phyloP scores from a whole-genome alignment of 2,113 vertebrate genomes.

The Scomber scombrus region DNA sequence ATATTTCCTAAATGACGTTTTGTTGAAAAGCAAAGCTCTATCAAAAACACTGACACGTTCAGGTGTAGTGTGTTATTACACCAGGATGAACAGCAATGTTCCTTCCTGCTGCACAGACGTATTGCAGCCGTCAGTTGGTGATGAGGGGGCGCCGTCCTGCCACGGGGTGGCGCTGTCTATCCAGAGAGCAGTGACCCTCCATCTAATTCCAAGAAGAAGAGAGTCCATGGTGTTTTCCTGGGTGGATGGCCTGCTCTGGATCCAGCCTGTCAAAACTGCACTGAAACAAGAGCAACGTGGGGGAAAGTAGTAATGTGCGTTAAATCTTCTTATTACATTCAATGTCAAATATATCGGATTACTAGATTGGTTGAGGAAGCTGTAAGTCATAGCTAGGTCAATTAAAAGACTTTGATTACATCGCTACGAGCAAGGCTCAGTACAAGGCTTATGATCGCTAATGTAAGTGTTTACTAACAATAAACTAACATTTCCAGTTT shows the following conservation, averaged over 20 bases:
- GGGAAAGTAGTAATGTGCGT: constrained; percentile 63
- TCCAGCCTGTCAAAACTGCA: constrained; percentile 62
- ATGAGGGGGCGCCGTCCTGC: background rate
- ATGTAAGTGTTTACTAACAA: constrained; percentile 42
- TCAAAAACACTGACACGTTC: too few species aligned
- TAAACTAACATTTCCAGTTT: constrained; percentile 9
- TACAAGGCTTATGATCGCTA: constrained; percentile 45
- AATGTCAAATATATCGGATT: background rate
- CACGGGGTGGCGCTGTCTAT: constrained; percentile 31
- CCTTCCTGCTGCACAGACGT: too few species aligned
- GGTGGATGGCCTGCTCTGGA: constrained; percentile 71
- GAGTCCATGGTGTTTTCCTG: constrained; percentile 62
- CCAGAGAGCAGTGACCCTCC: background rate
- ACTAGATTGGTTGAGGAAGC: background rate
- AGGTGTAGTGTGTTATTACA: too few species aligned
- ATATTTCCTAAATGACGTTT: too few species aligned
- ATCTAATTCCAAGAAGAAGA: constrained; percentile 49
- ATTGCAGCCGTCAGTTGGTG: background rate
- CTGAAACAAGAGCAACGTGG: constrained; percentile 56
- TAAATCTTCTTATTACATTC: background rate
- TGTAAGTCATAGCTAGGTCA: background rate
- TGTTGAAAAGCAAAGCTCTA: too few species aligned
- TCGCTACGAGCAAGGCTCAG: constrained; percentile 47
- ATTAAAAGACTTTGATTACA: background rate
- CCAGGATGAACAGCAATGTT: background rate